Evolutionary conservation across 2,888 invertebrate species (phyloP), one percentile per base, ranked within the genome.

Genomic region (Drosophila stalkeri): DNA sequence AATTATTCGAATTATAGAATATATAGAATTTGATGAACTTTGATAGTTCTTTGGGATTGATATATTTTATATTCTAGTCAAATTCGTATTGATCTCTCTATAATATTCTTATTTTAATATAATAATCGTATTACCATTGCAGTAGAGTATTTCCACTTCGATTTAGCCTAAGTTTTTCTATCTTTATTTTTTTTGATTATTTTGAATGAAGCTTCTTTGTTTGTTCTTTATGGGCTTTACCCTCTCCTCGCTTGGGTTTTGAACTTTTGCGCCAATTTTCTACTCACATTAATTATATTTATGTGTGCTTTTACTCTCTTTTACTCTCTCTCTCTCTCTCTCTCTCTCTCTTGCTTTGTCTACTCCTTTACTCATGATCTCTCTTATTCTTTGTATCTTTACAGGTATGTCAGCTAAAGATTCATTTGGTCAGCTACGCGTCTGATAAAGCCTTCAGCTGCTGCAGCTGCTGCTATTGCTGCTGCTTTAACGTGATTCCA

Each of bases 131-230:
- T 27, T 27, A 0, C 27, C 6, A 27, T 27, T 27, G 27, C 27
- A 27, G 27, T 27, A 57, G 57, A 20, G 57, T 35, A 57, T 44
- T 20, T 16, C 2, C 3, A 33, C 1, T 33, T 57, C 44, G 44
- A 5, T 16, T 7, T 0, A 12, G 6, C 12, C 16, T 6, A 14
- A 2, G n/a, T 20, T 14, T 16, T 9, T 23, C 31, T 31, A 14
- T 41, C 23, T 41, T 44, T n/a, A n/a, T 18, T 54, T 27, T 54
- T 27, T 70, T 23, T 43, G n/a, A 55, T 27, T 54, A 41, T n/a
- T 46, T 60, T 77, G 76, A 80, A 75, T 82, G 66, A 56, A 43
- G 56, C 52, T 41, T 61, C 80, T 71, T 82, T 80, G 79, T 79
- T 70, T 77, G 66, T 27, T 61, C 23, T 20, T 59, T 23, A 54